Base-by-base conservation (phyloP, 2,113 vertebrate species). In the Psettodes erumei region DNA sequence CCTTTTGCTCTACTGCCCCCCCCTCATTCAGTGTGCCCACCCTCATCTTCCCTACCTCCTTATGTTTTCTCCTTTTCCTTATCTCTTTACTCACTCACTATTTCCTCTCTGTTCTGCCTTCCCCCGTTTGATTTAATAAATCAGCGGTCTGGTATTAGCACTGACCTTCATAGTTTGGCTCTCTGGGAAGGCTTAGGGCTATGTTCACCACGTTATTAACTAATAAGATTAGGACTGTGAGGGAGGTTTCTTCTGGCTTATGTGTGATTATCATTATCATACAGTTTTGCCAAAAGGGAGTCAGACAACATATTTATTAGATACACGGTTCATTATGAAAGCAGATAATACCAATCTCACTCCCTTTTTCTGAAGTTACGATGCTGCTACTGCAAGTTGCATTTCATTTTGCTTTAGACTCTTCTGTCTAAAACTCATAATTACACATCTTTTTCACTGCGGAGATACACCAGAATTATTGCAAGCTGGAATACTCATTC, bases 141-240 rank as follows among this genome's bases (percentile, higher is more conserved):
- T 66, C 38, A 83, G 66, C 23, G 2, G 60, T 50, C 63, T 66
- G 64, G 79, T 80, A 86, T 91, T 86, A 90, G 79, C 65, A 2
- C 61, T 89, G 89, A 92, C 91, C 91, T 92, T 91, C 89, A 76
- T 47, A 84, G 71, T 80, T 79, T 63, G 69, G 74, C 82, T 77
- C 85, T 74, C 12, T 53, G 82, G 86, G 74, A 86, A 68, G 81
- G 77, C 86, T 90, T 63, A 66, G 69, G 66, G 62, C 65, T 60
- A 81, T 88, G 83, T 84, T 83, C 77, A 71, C 82, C 59, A 59
- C 81, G 80, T 89, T 87, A 88, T 89, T 89, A 91, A 85, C 90
- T 80, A 91, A 78, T 82, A 77, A 77, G 82, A 90, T 91, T 84
- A 86, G 71, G 50, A 61, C 62, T 76, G 56, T 11, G 25, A 75